Base-by-base conservation (phyloP, 2,113 vertebrate genomes). In the Cyprinodon variegatus region DNA sequence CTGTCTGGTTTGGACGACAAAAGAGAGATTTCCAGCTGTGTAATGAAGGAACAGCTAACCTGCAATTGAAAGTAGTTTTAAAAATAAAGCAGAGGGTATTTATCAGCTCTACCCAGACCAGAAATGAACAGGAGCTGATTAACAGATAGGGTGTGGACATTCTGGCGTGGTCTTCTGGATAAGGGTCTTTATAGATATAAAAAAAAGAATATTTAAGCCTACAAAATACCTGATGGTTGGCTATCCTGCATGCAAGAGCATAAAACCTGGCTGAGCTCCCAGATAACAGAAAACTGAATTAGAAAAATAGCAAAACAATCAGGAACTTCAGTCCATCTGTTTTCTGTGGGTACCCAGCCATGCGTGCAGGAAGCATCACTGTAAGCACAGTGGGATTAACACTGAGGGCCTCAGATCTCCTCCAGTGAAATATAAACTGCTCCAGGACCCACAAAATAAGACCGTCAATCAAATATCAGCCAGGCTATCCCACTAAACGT, bases 261-360 rank as follows among this genome's bases (percentile, higher is more conserved):
- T 75, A 79, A 74, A 59, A 39, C 67, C 29, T 77, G 60, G 46
- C 65, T 61, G 41, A 85, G 36, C 63, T 77, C 69, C 57, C 62
- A 4, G 14, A 63, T 67, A 66, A 29, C 37, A 29, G 22, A 66
- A 70, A 68, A 2, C 29, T 29, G 29, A 29, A 29, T 29, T 29
- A 29, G 38, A 53, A 43, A 63, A 39, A 40, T 50, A n/a, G 61
- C 40, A 9, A 88, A 87, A 93, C 89, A 90, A 91, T 88, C 88
- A 91, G 89, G 86, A 93, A 89, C 89, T 90, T 89, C 66, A 82
- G 86, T 91, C 86, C 90, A 90, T 93, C 92, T 92, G 90, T 89
- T 92, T 90, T 88, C 79, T 72, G 60, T 77, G 80, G 53, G 82
- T 84, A 79, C 80, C 87, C 89, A 88, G 84, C 84, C 89, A 89